Conservation (phyloP, 92 coral and sea anemone species). For the Parazoanthus atlanticus region DNA sequence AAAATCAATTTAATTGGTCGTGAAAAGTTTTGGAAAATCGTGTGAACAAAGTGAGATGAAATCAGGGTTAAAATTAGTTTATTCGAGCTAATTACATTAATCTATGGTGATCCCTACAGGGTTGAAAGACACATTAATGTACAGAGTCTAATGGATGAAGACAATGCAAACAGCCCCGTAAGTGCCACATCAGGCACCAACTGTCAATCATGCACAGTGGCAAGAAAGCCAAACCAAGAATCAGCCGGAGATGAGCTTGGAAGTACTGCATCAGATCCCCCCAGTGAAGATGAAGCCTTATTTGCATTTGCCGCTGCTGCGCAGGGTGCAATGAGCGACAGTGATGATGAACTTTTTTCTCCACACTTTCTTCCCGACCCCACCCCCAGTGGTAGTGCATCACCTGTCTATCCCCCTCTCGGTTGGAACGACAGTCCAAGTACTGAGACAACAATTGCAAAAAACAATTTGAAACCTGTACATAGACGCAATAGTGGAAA, state of each 20-base stretch:
- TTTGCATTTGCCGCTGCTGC: constrained; percentile 84
- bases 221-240: not conserved
- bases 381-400: not conserved
- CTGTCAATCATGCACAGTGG: not conserved
- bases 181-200: not conserved
- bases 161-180: not conserved
- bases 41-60: no score
- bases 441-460: not conserved
- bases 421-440: not conserved
- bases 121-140: no score
- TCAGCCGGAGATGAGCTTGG: not conserved
- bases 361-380: constrained; percentile 52
- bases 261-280: not conserved
- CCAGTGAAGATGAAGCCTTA: constrained; percentile 68
- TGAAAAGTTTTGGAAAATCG: no score
- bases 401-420: constrained; percentile 7
- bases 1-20: no score
- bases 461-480: not conserved
- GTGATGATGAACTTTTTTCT: constrained; percentile 86
- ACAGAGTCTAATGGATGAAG: not conserved
- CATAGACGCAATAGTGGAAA: not conserved
- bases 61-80: no score
- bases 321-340: constrained; percentile 69
- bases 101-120: not conserved
- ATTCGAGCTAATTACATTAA: no score